Conservation (phyloP, 2,113 vertebrate genomes). For the Amia ocellicauda region DNA sequence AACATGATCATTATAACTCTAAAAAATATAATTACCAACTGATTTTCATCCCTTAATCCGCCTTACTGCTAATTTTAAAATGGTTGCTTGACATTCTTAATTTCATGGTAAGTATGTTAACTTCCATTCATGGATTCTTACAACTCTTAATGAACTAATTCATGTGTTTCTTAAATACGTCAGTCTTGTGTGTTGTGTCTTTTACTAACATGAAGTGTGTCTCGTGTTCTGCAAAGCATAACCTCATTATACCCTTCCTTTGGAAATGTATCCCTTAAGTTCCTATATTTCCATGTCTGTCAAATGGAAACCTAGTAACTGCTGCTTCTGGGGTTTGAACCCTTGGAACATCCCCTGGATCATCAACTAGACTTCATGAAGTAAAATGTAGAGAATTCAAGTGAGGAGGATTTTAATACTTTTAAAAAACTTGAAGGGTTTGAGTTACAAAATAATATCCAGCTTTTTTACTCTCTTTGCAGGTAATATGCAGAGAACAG, state of each 20-base stretch:
- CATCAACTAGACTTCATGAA: too few relatives aligned
- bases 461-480: too few relatives aligned
- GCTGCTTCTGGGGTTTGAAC: too few relatives aligned
- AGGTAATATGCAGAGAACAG: too few relatives aligned
- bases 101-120: not conserved
- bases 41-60: not conserved
- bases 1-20: not conserved
- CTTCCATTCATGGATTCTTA: too few relatives aligned
- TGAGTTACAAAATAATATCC: too few relatives aligned
- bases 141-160: not conserved
- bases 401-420: too few relatives aligned
- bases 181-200: not conserved
- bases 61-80: not conserved
- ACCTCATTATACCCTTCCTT: not conserved
- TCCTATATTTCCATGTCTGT: constrained; percentile 57
- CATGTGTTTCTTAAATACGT: not conserved
- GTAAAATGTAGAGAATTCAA: too few relatives aligned
- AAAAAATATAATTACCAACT: not conserved
- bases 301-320: not conserved
- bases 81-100: not conserved
- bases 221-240: not conserved
- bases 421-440: too few relatives aligned
- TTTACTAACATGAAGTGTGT: not conserved
- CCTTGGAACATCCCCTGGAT: too few relatives aligned
- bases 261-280: constrained; percentile 33